Base-by-base conservation (phyloP, 2,888 invertebrate species). In the Kuschelorhynchus macadamiae region DNA sequence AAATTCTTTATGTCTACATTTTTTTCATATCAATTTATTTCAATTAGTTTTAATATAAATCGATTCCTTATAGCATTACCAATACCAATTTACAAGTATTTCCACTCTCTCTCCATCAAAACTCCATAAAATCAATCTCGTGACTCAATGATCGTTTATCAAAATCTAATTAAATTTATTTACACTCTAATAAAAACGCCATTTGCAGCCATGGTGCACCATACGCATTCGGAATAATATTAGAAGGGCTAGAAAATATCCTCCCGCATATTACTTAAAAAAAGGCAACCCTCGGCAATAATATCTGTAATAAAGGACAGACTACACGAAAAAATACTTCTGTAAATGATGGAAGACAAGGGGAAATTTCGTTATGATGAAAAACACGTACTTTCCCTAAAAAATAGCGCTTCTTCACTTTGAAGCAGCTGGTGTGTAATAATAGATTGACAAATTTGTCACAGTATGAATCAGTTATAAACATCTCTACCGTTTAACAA, bases 241-340 rank as follows among this genome's bases (percentile, higher is more conserved):
- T 56, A 62, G 62, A 33, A 36, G 68, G 63, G 47, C 62, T 42
- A 50, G 63, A 47, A 63, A 62, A 50, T 57, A 47, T 33, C 55
- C 55, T 60, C 60, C 66, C 60, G 60, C 60, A 67, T 70, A 61
- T 65, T 65, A 65, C 70, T 70, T 70, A 70, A 65, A 70, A 65
- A 70, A 69, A 16, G 21, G 42, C 20, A 39, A 46, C 49, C 46
- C 60, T 49, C 46, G 32, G n/a, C 44, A 60, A 61, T 67, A 62
- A 67, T 71, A 70, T 71, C 61, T 74, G 75, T 76, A 79, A 81
- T 81, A 82, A 81, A 79, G 77, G 78, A 79, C 76, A 80, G 77
- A 78, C 79, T 80, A 82, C 81, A 82, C 79, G 80, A 77, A 80
- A 81, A 81, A 80, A 80, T 81, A 81, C 80, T 81, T 77, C 77